Evolutionary conservation across 1,140 invertebrate genomes (phyloP).

Genomic region (Pemphigus obesinymphae): DNA sequence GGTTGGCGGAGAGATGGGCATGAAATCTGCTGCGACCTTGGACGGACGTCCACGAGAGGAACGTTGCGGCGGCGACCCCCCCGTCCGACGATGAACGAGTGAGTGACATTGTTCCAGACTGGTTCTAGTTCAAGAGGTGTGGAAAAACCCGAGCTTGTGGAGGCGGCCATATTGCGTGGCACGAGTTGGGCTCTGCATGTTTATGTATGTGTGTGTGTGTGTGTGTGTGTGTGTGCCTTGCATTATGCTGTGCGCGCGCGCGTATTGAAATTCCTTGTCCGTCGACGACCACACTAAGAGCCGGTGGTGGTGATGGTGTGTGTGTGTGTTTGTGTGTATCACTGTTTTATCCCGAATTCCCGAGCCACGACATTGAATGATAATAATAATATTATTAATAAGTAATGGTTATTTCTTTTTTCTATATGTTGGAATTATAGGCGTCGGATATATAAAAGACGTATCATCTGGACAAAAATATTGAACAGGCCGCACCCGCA

Average conservation of each 20-base stretch:
- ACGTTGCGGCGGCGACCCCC: background rate
- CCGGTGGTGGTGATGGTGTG: background rate
- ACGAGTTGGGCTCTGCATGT: slow-evolving; percentile 5
- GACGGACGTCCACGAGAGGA: slow-evolving; percentile 22
- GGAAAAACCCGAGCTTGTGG: slow-evolving; percentile 35
- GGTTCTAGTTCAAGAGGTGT: slow-evolving; percentile 31
- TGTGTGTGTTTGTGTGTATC: background rate
- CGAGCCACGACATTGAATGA: background rate
- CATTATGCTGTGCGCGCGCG: background rate
- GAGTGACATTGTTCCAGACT: slow-evolving; percentile 40
- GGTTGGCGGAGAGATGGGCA: background rate
- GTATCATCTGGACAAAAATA: no score
- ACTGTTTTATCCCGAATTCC: background rate
- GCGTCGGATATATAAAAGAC: no score
- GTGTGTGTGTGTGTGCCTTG: background rate
- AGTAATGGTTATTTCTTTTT: no score
- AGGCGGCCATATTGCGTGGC: slow-evolving; percentile 38
- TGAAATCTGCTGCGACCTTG: slow-evolving; percentile 31
- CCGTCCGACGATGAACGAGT: background rate
- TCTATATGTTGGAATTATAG: no score
- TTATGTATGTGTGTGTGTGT: background rate
- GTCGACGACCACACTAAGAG: background rate
- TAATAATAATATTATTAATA: background rate
- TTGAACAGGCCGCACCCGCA: no score
- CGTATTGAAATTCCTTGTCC: slow-evolving; percentile 2